Base-by-base conservation (phyloP, 2,113 vertebrate genomes). In the Urocynchramus pylzowi region DNA sequence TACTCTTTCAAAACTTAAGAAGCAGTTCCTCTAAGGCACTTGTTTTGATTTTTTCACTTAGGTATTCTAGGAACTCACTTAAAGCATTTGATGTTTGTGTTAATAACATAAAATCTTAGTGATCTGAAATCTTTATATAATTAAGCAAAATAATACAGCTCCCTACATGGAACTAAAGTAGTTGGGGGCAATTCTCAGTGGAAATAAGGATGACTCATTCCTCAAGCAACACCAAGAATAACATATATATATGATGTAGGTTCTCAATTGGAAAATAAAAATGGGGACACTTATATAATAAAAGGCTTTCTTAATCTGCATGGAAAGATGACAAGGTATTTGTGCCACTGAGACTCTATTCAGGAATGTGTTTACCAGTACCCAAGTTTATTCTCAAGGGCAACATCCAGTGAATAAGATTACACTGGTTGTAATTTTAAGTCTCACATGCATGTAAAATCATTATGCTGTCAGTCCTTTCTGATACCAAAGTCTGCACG, bases 81-180 rank as follows among this genome's bases (percentile, higher is more conserved):
- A 94, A 96, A 89, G 91, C 78, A 85, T 93, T 96, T 95, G 78
- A 87, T 49, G 14, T 93, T 85, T 92, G 50, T 68, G 85, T 80
- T 96, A 93, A 95, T 81, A 94, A 59, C 42, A 68, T 81, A 93
- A 95, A 92, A 92, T 90, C 88, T 75, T 78, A 80, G 68, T 71
- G 90, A 93, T 92, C 68, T 87, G 71, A 92, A 94, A 94, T 89
- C 73, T 94, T 95, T 88, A 92, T 92, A 71, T 68, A 96, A 94
- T 95, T 96, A 93, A 87, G 93, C 85, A 94, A 93, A 97, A 92
- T 89, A 96, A 96, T 86, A 89, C 69, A 84, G 68, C 56, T 97
- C 92, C 60, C 90, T 92, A 78, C 76, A 88, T 87, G 69, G 73
- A 95, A 89, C 79, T 95, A 84, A 96, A 96, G 92, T 49, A 81